These are phyloP conservation scores for Barypeithes pellucidus DNA, from an alignment of 2,888 invertebrate species.

Conservation along the genomic window DNA sequence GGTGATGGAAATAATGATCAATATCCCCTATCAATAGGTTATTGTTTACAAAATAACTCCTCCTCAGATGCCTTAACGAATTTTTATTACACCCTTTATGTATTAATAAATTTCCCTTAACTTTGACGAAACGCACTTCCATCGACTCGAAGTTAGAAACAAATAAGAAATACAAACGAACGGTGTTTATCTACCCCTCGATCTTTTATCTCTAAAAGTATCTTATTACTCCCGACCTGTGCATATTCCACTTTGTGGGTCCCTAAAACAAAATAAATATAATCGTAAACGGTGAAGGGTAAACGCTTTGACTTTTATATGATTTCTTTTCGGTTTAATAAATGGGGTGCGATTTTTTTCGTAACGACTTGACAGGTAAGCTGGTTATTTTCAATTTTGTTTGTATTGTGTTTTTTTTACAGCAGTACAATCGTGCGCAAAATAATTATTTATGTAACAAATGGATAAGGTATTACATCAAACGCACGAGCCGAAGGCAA, in stretches of 20 bases:
- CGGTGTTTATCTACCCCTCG: constrained; percentile 13
- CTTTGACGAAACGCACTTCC: no score
- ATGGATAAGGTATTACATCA: no score
- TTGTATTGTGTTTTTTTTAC: constrained; percentile 8
- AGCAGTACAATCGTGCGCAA: no score
- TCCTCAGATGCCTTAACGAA: no score
- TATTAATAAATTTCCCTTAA: no score
- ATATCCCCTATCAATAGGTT: no score
- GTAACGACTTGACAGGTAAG: not conserved
- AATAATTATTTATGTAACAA: no score
- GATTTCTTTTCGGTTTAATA: constrained; percentile 19
- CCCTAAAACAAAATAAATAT: constrained; percentile 28
- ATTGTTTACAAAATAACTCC: no score
- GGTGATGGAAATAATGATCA: no score
- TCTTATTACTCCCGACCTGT: constrained; percentile 21
- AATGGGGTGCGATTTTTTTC: constrained; percentile 5
- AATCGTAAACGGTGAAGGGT: constrained; percentile 25
- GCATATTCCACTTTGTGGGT: constrained; percentile 19
- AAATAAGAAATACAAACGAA: constrained; percentile 27
- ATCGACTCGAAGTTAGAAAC: not conserved
- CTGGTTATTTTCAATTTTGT: not conserved
- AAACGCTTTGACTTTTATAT: constrained; percentile 14
- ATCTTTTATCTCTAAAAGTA: constrained; percentile 29
- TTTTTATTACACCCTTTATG: no score
- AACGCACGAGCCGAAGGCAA: no score